Base-by-base conservation (phyloP, 1,140 invertebrate genomes). In the Scaptomyza graminum region DNA sequence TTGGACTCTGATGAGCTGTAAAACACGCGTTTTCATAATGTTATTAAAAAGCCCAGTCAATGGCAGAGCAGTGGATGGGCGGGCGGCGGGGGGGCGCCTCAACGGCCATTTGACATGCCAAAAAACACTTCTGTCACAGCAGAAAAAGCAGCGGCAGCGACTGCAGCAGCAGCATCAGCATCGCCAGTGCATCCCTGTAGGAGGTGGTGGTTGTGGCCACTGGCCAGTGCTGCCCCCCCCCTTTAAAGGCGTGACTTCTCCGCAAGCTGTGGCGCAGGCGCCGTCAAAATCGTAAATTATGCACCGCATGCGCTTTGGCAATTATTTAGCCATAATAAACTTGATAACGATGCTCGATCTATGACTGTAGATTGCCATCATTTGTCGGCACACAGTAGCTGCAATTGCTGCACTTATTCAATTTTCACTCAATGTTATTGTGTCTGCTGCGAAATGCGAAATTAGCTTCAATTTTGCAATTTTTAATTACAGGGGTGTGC, bases 101-200 rank as follows among this genome's bases (percentile, higher is more conserved):
- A 87, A 85, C 79, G 71, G 79, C 78, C 82, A 87, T 87, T 87
- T 87, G 83, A 87, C 82, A 87, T 88, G 82, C 83, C 75, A 88
- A 87, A 88, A 87, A 87, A 83, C 83, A 87, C 82, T 87, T 87
- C 79, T 87, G 83, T 83, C 82, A 87, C 82, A 87, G 83, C 82
- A 79, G 71, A 68, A 60, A 46, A 31, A 52, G 43, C 61, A 47
- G 54, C 64, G 11, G n/a, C 34, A 51, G 55, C 44, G 28, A 37
- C 16, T 15, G 49, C 22, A 15, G 41, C 41, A 43, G 31, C 50
- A 6, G 31, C 50, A 6, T 1, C 43, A 11, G 60, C 41, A 65
- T 52, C 15, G 49, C 15, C 15, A 49, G 22, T 16, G 70, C 47
- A 59, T 46, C 71, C 65, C 64, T 76, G 37, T 41, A 70, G 75